Conservation (phyloP, 2,888 invertebrate genomes). For the Strigamia transsilvanica region DNA sequence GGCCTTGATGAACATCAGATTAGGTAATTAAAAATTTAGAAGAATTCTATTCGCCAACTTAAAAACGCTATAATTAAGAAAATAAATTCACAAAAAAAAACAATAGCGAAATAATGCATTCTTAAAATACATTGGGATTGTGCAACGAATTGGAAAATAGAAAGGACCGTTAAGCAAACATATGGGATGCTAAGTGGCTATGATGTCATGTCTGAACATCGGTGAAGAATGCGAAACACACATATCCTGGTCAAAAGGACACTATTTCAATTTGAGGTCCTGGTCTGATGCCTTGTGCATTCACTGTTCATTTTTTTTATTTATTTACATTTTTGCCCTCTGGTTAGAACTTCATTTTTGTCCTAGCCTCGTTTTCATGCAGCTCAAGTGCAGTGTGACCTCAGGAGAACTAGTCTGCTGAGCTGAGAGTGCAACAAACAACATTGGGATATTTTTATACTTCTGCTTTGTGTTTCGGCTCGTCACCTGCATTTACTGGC, state of each 20-base stretch:
- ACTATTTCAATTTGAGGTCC: slow-evolving; percentile 4
- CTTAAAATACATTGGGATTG: not conserved
- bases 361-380: slow-evolving; percentile 1
- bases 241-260: slow-evolving; percentile 30
- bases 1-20: slow-evolving; percentile 6
- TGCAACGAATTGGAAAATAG: not conserved
- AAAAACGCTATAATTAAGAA: not conserved
- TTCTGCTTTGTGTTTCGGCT: not conserved
- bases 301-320: not conserved
- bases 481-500: not conserved
- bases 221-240: not conserved
- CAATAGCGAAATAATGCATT: not conserved
- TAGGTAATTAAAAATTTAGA: slow-evolving; percentile 1
- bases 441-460: not conserved
- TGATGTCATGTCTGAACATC: not conserved
- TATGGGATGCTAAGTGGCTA: not conserved
- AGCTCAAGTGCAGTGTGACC: slow-evolving; percentile 25
- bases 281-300: slow-evolving; percentile 23
- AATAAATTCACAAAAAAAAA: not conserved
- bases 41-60: not conserved
- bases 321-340: not conserved
- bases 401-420: slow-evolving; percentile 6
- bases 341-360: slow-evolving; percentile 11
- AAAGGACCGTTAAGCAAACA: not conserved
- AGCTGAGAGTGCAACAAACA: slow-evolving; percentile 15